Evolutionary conservation across 2,797 vertebrate genomes (phyloP), one percentile per base, ranked within the genome.

Genomic region (Spatula versicolor): DNA sequence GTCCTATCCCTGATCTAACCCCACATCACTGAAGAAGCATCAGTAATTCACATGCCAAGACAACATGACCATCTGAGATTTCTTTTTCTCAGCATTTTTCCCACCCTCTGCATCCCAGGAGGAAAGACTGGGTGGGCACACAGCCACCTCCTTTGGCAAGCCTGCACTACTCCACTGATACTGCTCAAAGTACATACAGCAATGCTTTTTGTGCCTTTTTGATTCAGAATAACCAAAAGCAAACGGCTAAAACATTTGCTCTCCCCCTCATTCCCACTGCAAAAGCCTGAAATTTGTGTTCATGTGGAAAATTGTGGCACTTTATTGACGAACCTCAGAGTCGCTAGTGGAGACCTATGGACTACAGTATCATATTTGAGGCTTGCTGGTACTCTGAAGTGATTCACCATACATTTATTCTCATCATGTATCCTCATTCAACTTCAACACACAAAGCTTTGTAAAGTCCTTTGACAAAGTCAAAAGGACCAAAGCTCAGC

Each of bases 61-160:
- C n/a, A 84, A 82, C 6, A 37, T 1, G 8, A 84, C 31, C 9
- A 71, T 58, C 11, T 46, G 13, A 54, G 45, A 86, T 33, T 37
- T 58, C 56, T 13, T 71, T 81, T 76, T 62, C 68, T 69, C 3
- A 4, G 26, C 11, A 79, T 73, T 83, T n/a, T 41, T 66, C 23
- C 15, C 4, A 6, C 14, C 4, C 45, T 50, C 19, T 16, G 7
- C 11, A 75, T 1, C 2, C 9, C 28, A 25, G 9, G 21, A 62
- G 85, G 45, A 63, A 56, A 33, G 26, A 73, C 31, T 15, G 31
- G 39, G 25, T 21, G 54, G 19, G 67, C 59, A 86, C 0, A 0
- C 2, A 66, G 37, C 25, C 37, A 35, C 8, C 5, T 10, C 25
- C 7, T 6, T 7, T 1, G 0, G 48, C 28, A 77, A 64, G 18